Conservation (phyloP, 2,888 invertebrate species). For the Boloria euphrosyne region DNA sequence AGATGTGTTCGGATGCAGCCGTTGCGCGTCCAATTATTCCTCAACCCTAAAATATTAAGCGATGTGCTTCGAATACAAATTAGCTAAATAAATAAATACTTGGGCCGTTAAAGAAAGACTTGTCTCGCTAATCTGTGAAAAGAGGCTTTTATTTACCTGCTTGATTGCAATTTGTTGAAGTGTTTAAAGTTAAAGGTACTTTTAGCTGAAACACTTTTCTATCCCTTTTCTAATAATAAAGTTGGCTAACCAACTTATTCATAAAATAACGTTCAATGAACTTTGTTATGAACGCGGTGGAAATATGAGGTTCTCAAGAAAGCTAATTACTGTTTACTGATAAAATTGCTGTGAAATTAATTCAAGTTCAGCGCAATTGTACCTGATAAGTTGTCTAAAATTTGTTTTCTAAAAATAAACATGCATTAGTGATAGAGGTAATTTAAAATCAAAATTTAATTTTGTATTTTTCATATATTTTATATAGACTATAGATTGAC, state of each 20-base stretch:
- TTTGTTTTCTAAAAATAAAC: too few relatives aligned
- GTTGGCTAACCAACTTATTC: not conserved
- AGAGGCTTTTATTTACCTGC: constrained; percentile 14
- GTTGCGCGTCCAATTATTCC: constrained; percentile 75
- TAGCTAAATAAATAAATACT: constrained; percentile 61
- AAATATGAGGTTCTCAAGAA: too few relatives aligned
- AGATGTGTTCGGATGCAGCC: constrained; percentile 71
- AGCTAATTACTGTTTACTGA: too few relatives aligned
- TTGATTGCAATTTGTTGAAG: constrained; percentile 5
- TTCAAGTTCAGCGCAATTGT: too few relatives aligned
- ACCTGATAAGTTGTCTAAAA: too few relatives aligned
- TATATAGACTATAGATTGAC: too few relatives aligned
- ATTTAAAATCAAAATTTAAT: too few relatives aligned
- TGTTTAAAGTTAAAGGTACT: not conserved
- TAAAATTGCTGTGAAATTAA: too few relatives aligned
- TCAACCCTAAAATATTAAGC: constrained; percentile 77
- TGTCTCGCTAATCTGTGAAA: constrained; percentile 17
- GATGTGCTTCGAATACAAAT: constrained; percentile 70
- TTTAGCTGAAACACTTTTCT: not conserved
- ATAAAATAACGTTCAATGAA: not conserved
- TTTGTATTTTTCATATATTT: too few relatives aligned
- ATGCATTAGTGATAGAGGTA: too few relatives aligned
- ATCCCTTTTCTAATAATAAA: not conserved
- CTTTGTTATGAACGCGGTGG: not conserved
- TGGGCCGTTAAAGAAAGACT: constrained; percentile 31